Evolutionary conservation across 2,113 vertebrate genomes (phyloP).

Genomic region (Cheirogaleus medius): DNA sequence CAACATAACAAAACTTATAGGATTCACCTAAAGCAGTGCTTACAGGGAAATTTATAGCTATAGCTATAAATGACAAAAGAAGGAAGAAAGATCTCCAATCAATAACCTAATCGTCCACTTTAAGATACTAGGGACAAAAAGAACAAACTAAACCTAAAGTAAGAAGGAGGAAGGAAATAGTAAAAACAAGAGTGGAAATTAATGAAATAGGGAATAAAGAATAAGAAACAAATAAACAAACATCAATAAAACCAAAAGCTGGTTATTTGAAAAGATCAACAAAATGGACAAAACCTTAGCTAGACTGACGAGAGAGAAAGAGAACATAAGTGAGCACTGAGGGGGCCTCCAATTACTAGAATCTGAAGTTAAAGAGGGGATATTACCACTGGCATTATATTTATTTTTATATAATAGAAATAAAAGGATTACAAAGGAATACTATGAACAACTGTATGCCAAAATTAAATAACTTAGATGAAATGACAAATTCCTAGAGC

Average conservation of each 20-base stretch:
- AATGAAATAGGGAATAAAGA: background rate
- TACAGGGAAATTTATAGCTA: background rate
- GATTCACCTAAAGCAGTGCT: background rate
- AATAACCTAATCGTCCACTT: background rate
- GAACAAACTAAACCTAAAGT: background rate
- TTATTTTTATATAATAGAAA: background rate
- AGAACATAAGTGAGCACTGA: no score
- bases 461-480: background rate
- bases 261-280: background rate
- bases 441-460: background rate
- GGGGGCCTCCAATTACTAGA: background rate
- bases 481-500: background rate
- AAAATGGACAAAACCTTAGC: background rate
- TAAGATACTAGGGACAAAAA: background rate
- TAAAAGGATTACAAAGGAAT: background rate
- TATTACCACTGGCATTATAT: background rate
- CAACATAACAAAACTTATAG: background rate
- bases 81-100: background rate
- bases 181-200: background rate
- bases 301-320: background rate
- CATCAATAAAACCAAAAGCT: background rate
- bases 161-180: background rate
- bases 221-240: background rate
- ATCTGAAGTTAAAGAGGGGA: background rate
- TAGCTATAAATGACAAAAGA: background rate